Base-by-base conservation (phyloP, 2,113 vertebrate genomes). In the Apistogramma diplotaenia region DNA sequence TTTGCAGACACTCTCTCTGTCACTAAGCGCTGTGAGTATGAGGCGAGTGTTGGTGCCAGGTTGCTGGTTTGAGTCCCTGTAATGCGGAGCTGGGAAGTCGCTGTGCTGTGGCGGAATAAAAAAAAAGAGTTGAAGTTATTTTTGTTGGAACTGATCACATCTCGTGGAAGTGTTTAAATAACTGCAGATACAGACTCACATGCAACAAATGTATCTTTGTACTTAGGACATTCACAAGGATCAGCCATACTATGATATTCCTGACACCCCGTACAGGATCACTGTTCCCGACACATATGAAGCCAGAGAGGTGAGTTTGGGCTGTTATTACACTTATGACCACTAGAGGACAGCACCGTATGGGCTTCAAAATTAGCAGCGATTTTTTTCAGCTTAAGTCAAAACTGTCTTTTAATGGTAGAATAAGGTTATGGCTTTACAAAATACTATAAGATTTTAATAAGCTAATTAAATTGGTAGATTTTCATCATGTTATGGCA, bases 171-270 rank as follows among this genome's bases (percentile, higher is more conserved):
- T 60, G 6, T 65, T 74, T 43, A 23, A 37, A 35, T 46, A 25
- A 1, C 1, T 67, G 15, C 6, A 67, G 7, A 13, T 31, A 27
- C 59, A 25, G 10, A n/a, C n/a, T 78, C 35, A 55, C 1, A 37
- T 54, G 2, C 10, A 40, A 33, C 8, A 49, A 54, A 58, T 65
- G 6, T 53, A 13, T 56, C 2, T 16, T 33, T 76, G 37, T 91
- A 79, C 70, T 83, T 43, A 99, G 98, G 98, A 99, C 60, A 98
- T 99, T 91, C 98, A 99, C 89, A 99, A 99, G 93, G 98, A 99
- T 89, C 98, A 97, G 75, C 98, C 98, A 0, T 97, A 97, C 85
- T 99, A 99, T 29, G 96, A 97, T 93, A 98, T 99, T 87, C 97
- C 97, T 8, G 98, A 99, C 27, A 97, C 96, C 15, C 97, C 97